Conservation (phyloP, 2,888 invertebrate species). For the Drosophila ezoana region DNA sequence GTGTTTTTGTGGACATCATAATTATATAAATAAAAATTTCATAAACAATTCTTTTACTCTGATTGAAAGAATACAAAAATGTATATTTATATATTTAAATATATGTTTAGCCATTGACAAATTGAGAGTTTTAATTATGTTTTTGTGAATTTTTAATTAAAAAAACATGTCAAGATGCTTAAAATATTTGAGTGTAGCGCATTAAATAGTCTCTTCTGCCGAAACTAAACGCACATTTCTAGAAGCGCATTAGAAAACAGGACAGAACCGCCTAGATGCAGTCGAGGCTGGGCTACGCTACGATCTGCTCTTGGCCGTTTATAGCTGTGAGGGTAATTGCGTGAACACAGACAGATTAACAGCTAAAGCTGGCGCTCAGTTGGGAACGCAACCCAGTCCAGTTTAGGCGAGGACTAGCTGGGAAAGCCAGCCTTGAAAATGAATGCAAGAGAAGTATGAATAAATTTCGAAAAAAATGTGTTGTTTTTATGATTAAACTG, state of each 20-base stretch:
- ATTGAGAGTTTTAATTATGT: too few species aligned
- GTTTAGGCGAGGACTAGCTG: slow-evolving; percentile 28
- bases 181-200: slow-evolving; percentile 14
- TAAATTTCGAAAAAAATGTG: slow-evolving; percentile 48
- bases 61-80: too few species aligned
- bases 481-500: slow-evolving; percentile 41
- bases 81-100: too few species aligned
- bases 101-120: too few species aligned
- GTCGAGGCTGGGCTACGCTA: slow-evolving; percentile 36
- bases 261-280: slow-evolving; percentile 15
- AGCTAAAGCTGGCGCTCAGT: slow-evolving; percentile 70
- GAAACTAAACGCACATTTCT: slow-evolving; percentile 9
- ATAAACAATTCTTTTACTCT: too few species aligned
- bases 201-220: slow-evolving; percentile 11
- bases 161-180: too few species aligned
- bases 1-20: too few species aligned
- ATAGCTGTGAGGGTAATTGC: slow-evolving; percentile 65
- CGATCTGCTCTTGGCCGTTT: slow-evolving; percentile 16
- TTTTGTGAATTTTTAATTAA: too few species aligned
- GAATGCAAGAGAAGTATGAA: slow-evolving; percentile 63
- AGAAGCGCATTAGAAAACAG: slow-evolving; percentile 59
- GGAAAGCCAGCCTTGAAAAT: slow-evolving; percentile 72
- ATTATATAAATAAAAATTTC: too few species aligned
- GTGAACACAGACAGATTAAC: slow-evolving; percentile 69
- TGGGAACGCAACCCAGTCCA: slow-evolving; percentile 16